Evolutionary conservation across 1,140 invertebrate species (phyloP), one percentile per base, ranked within the genome.

Genomic region (Pararge aegeria): DNA sequence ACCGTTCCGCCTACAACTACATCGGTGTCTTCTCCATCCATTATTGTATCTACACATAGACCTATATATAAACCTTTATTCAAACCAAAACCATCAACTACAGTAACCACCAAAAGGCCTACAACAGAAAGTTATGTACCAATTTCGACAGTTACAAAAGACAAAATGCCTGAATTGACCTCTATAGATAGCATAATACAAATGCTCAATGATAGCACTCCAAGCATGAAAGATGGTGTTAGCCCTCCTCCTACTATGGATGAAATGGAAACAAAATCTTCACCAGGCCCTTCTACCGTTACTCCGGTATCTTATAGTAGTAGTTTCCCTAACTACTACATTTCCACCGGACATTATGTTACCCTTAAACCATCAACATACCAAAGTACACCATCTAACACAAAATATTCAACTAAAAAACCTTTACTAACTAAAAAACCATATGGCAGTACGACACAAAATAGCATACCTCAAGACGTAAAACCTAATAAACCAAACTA

Each of bases 131-230:
- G 74, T 37, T 85, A 87, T 51, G 66, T 85, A 0, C 68, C 68
- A 51, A 68, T 89, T 5, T 76, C 83, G 37, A 88, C 85, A 18
- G 72, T 78, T 0, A 84, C 84, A 13, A 87, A 83, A 67, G 80
- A 81, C 29, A 90, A 61, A 75, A 77, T 44, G 69, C 88, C 82
- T n/a, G 91, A 92, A 61, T 72, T 92, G 5, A 90, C 91, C 16
- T 92, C 92, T 2, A 92, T 93, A 52, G 82, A 92, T 50, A 92
- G 91, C 16, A 94, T 94, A 7, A 93, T 94, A 54, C 91, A 93
- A 24, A 93, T 94, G 76, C 70, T 94, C 12, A 94, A 94, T 66
- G 91, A 93, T 15, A 84, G 79, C 38, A 85, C 84, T 29, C 78
- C 82, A 24, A 87, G 80, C 66, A 68, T 85, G 63, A 82, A 75